phyloP scores from a whole-genome alignment of 2,113 vertebrate species.

The Phalacrocorax brasilianus region DNA sequence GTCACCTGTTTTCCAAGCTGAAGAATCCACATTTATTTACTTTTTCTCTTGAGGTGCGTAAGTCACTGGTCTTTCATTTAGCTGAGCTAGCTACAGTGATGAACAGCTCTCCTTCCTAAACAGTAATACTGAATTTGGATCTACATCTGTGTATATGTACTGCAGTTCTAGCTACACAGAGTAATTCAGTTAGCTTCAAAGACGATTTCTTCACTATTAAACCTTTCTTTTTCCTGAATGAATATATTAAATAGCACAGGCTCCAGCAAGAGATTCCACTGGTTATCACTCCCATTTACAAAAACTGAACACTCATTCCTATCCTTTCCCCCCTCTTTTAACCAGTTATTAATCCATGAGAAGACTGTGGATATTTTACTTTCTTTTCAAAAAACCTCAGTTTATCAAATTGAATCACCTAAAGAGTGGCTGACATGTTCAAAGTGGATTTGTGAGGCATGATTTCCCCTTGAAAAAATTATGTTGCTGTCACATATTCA shows the following conservation, averaged over 20 bases:
- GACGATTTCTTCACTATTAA: neutral
- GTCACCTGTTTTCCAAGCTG: neutral
- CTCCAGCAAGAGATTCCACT: neutral
- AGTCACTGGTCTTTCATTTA: neutral
- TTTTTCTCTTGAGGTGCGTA: neutral
- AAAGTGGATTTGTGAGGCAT: neutral
- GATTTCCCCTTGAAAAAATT: neutral
- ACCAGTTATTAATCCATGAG: neutral
- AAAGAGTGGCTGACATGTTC: neutral
- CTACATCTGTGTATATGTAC: neutral
- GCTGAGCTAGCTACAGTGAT: neutral
- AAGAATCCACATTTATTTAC: neutral
- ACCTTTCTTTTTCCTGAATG: neutral
- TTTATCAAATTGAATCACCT: neutral
- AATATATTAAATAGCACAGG: neutral
- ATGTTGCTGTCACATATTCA: neutral
- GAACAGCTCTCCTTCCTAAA: neutral
- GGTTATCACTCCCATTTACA: neutral
- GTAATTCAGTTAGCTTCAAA: neutral
- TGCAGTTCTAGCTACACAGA: neutral
- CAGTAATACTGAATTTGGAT: neutral
- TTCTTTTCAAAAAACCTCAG: neutral
- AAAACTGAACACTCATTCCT: neutral
- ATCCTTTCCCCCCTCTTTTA: neutral
- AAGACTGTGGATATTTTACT: neutral